Conservation (phyloP, 2,113 vertebrate species). For the Pollachius pollachius region DNA sequence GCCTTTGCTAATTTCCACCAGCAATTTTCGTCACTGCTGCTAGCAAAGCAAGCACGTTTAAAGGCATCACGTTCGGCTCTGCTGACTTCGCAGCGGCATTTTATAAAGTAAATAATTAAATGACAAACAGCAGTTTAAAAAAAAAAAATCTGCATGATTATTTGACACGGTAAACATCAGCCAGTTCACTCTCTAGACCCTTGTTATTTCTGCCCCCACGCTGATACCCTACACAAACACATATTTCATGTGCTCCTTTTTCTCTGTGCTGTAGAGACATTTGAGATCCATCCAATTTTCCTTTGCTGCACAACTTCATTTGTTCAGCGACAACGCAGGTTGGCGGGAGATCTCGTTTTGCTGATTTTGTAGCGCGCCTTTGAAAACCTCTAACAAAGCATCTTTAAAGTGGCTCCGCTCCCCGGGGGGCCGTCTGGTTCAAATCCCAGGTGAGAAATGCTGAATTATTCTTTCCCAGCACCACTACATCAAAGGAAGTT, state of each 20-base stretch:
- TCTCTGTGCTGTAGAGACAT: slow-evolving; percentile 9
- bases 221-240: not conserved
- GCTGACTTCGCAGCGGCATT: too few relatives aligned
- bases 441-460: slow-evolving; percentile 39
- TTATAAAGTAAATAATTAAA: too few relatives aligned
- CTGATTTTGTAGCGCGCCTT: slow-evolving; percentile 34
- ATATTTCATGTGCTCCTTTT: not conserved
- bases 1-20: too few relatives aligned
- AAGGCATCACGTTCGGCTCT: too few relatives aligned
- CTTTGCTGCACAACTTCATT: too few relatives aligned
- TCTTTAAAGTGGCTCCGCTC: slow-evolving; percentile 32
- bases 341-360: slow-evolving; percentile 20
- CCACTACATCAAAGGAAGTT: slow-evolving; percentile 52
- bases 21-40: too few relatives aligned
- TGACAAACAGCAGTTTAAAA: too few relatives aligned
- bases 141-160: too few relatives aligned
- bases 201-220: not conserved
- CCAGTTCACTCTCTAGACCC: too few relatives aligned
- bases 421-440: slow-evolving; percentile 18
- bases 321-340: too few relatives aligned
- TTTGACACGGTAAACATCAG: too few relatives aligned
- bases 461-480: slow-evolving; percentile 45
- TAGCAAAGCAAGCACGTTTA: too few relatives aligned
- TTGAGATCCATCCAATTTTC: slow-evolving; percentile 1
- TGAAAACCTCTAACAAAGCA: slow-evolving; percentile 32